Evolutionary conservation across 2,888 invertebrate genomes (phyloP), one percentile per base, ranked within the genome.

Genomic region (Drosophila neoperkinsi): DNA sequence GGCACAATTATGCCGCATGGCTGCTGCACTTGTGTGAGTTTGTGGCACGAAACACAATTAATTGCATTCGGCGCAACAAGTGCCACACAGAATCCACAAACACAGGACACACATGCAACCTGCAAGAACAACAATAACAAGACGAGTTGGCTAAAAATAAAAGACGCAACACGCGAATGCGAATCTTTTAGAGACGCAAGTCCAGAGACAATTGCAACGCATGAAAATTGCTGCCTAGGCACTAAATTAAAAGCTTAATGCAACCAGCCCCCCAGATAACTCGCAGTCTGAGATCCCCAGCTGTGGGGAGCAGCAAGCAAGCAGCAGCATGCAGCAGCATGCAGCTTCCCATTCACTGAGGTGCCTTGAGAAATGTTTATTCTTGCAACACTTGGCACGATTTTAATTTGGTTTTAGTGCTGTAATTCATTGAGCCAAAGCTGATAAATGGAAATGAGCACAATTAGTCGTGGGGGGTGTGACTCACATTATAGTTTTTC

Each of bases 381-480:
- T 70, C 71, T 76, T 76, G 70, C 81, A 83, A 64, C 81, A 81
- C 74, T 83, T 84, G 77, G 71, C 86, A 85, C 76, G 88, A 77
- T 85, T 88, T 82, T 84, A 80, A 88, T 84, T 84, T 84, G 89
- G 72, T 78, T 81, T 71, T 75, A 72, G 68, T 71, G 82, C 57
- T 58, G 74, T 84, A 84, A 87, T 81, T 87, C 90, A 84, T 87
- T 62, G 50, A 41, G 71, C 60, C 69, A 74, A 74, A 70, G 41
- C 77, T 87, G 89, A 84, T 84, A 81, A 84, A 84, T 84, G 81
- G 84, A 86, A 89, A 84, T 84, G 87, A 81, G 87, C 66, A 75
- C 90, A 84, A 84, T 84, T 89, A 89, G 84, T 89, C 79, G 90
- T 89, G 90, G 84, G 84, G 84, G 84, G 84, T 87, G 88, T 85